phyloP scores from a whole-genome alignment of 2,888 invertebrate species.

The Nycteola revayana region DNA sequence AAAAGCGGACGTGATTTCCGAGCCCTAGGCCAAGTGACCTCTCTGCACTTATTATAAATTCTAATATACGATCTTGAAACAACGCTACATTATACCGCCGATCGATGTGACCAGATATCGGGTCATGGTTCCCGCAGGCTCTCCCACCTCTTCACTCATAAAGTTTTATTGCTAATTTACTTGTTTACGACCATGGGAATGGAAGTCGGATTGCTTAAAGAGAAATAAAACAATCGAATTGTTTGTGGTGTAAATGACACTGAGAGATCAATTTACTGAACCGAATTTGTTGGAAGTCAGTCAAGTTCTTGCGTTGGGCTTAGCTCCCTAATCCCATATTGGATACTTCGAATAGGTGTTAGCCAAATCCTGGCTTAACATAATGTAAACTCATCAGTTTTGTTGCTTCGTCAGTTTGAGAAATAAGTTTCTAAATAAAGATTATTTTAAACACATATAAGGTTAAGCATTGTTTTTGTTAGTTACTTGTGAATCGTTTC shows the following conservation, averaged over 20 bases:
- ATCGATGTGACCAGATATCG: constrained; percentile 59
- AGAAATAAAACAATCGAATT: constrained; percentile 24
- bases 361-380: constrained; percentile 53
- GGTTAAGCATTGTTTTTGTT: too few relatives aligned
- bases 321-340: constrained; percentile 57
- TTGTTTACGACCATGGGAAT: constrained; percentile 32
- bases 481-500: too few relatives aligned
- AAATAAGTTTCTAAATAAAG: too few relatives aligned
- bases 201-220: constrained; percentile 22
- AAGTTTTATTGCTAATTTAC: constrained; percentile 57
- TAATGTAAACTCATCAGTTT: constrained; percentile 44
- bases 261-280: constrained; percentile 35
- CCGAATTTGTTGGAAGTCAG: constrained; percentile 50
- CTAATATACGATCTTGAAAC: constrained; percentile 48
- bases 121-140: constrained; percentile 44
- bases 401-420: constrained; percentile 11
- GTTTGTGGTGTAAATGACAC: constrained; percentile 36
- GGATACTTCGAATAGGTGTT: constrained; percentile 40
- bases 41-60: constrained; percentile 54
- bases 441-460: too few relatives aligned
- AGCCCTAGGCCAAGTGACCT: constrained; percentile 25
- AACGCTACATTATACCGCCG: constrained; percentile 35
- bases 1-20: constrained; percentile 43
- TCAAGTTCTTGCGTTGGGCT: constrained; percentile 41
- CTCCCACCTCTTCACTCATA: constrained; percentile 36